Evolutionary conservation across 2,888 invertebrate species (phyloP), one percentile per base, ranked within the genome.

Genomic region (Diachrysia chrysitis): DNA sequence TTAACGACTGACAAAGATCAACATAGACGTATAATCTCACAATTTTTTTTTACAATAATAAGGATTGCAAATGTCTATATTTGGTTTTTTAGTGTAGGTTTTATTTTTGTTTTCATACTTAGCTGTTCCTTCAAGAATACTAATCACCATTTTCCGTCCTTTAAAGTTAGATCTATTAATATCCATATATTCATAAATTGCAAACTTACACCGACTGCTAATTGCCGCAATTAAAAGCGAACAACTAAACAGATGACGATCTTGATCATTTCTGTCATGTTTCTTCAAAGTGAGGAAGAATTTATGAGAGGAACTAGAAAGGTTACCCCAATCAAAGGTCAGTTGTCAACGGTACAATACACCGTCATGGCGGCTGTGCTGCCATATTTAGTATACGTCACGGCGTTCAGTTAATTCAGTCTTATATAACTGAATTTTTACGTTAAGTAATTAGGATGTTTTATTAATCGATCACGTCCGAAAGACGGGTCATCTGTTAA

Each of bases 291-390:
- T 16, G 53, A 19, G 17, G 56, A 73, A 59, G 56, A 63, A 72
- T 63, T 68, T 59, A 72, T 73, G 58, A 32, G 46, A 23, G 53
- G 46, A 59, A 56, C 32, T 42, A 19, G 2, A 72, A 63, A 72
- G 58, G 71, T 58, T 51, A 67, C 1, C 10, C n/a, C 21, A 46
- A 29, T 73, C 17, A 71, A 71, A 71, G 69, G 71, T 73, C 68
- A 58, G 1, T 72, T 25, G 57, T 37, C 16, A 58, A 21, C 42
- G 58, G 32, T 29, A 37, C 9, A 25, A 3, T 29, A 10, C 25
- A 25, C 10, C 57, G 29, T 25, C 46, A 58, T 58, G 37, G 32
- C 16, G 19, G 16, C 0, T 12, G 19, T 21, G 25, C 2, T 2
- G 21, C 25, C 25, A 62, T 35, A 0, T 12, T 67, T 58, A 67